These are phyloP conservation scores for Melospiza melodia DNA, from an alignment of 2,113 vertebrate species.

Conservation along the genomic window DNA sequence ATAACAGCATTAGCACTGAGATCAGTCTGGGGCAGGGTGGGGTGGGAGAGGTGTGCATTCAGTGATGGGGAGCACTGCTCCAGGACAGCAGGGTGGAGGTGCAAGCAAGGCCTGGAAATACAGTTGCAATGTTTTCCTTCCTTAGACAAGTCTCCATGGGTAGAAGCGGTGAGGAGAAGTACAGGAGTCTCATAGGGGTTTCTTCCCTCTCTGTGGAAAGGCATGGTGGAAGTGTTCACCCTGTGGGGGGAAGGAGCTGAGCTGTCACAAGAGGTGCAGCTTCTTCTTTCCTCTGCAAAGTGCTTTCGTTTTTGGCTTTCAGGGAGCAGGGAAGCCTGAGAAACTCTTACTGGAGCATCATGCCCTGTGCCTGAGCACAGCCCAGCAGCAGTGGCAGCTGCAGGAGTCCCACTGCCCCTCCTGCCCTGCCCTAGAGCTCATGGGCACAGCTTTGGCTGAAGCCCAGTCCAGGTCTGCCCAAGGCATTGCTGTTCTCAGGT, in stretches of 20 bases:
- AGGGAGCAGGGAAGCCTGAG: background rate
- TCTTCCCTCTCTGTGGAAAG: background rate
- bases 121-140: background rate
- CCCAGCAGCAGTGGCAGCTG: fast-evolving
- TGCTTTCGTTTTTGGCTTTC: background rate
- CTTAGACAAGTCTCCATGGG: background rate
- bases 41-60: background rate
- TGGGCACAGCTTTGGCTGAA: background rate
- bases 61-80: background rate
- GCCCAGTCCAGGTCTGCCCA: background rate
- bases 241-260: background rate
- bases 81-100: fast-evolving
- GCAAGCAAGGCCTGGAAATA: background rate
- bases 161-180: background rate
- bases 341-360: background rate
- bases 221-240: background rate
- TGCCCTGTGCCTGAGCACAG: background rate
- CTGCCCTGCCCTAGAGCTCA: background rate
- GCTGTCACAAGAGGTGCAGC: background rate
- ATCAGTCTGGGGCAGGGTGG: background rate
- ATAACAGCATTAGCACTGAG: background rate
- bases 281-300: background rate
- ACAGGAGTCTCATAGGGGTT: background rate
- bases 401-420: background rate
- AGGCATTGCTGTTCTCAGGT: background rate